These are phyloP conservation scores for Nesoenas mayeri DNA, from an alignment of 2,113 vertebrate genomes.

Conservation along the genomic window DNA sequence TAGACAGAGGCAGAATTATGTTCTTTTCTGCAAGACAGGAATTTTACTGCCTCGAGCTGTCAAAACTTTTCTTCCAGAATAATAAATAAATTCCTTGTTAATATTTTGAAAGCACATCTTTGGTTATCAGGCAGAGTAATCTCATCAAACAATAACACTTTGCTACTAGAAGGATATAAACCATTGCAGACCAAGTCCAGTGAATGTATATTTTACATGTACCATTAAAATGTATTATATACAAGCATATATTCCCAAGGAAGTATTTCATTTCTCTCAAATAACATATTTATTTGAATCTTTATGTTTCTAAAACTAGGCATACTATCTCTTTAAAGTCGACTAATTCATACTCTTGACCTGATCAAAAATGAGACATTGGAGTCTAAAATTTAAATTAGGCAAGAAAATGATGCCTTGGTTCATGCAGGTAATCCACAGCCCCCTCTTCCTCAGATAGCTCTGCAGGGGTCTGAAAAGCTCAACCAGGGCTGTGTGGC, in stretches of 20 bases:
- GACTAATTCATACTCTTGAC: not conserved
- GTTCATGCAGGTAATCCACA: fast-evolving
- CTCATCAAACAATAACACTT: not conserved
- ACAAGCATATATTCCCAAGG: not conserved
- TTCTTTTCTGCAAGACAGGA: not conserved
- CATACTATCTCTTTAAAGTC: not conserved
- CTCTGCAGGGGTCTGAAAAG: not conserved
- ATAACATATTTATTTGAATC: not conserved
- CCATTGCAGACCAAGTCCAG: not conserved
- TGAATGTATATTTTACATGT: not conserved
- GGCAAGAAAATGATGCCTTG: not conserved
- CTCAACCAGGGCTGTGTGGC: not conserved
- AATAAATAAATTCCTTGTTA: not conserved
- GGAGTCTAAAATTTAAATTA: not conserved
- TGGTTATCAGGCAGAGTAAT: not conserved
- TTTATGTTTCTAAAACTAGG: not conserved
- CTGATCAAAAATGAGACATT: not conserved
- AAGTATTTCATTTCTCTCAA: not conserved
- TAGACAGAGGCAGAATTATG: not conserved
- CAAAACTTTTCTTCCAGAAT: not conserved
- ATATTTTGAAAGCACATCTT: not conserved
- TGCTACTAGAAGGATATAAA: not conserved
- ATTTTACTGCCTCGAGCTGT: not conserved
- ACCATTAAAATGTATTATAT: not conserved
- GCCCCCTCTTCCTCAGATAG: not conserved